Conservation (phyloP, 2,888 invertebrate genomes). For the Pantelozetes paolii region DNA sequence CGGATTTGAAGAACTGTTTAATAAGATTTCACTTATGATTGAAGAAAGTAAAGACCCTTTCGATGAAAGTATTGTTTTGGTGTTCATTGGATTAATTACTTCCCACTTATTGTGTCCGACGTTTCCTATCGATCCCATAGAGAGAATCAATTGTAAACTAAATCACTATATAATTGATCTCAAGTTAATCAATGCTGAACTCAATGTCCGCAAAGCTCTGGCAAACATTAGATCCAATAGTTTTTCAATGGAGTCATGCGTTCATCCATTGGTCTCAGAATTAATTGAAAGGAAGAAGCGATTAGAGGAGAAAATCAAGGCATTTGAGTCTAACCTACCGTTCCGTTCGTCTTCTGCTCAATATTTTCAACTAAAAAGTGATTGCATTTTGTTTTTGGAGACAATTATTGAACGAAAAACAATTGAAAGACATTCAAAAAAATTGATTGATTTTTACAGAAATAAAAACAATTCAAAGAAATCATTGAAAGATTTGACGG, state of each 20-base stretch:
- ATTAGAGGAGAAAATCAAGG: constrained; percentile 34
- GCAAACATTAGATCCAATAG: constrained; percentile 38
- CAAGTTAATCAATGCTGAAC: constrained; percentile 44
- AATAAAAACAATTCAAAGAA: not conserved
- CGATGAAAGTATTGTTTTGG: constrained; percentile 45
- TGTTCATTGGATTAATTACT: constrained; percentile 57
- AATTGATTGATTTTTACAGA: not conserved
- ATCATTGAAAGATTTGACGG: not conserved
- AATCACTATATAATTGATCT: constrained; percentile 68
- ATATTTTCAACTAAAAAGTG: constrained; percentile 32
- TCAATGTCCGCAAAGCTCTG: constrained; percentile 40
- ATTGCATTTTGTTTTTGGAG: constrained; percentile 38
- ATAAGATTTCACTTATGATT: not conserved
- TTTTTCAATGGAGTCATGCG: constrained; percentile 10
- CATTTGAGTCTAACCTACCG: constrained; percentile 41
- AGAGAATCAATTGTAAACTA: constrained; percentile 69
- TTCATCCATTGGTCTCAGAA: constrained; percentile 42
- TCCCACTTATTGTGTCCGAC: constrained; percentile 53
- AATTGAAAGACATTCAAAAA: constrained; percentile 1
- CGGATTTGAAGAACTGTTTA: not conserved
- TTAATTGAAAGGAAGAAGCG: not conserved
- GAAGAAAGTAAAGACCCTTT: constrained; percentile 20
- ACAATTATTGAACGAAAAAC: constrained; percentile 30
- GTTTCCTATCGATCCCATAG: constrained; percentile 74
- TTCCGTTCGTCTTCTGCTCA: constrained; percentile 43